Conservation (phyloP, 2,888 invertebrate genomes). For the Artemia sp. region DNA sequence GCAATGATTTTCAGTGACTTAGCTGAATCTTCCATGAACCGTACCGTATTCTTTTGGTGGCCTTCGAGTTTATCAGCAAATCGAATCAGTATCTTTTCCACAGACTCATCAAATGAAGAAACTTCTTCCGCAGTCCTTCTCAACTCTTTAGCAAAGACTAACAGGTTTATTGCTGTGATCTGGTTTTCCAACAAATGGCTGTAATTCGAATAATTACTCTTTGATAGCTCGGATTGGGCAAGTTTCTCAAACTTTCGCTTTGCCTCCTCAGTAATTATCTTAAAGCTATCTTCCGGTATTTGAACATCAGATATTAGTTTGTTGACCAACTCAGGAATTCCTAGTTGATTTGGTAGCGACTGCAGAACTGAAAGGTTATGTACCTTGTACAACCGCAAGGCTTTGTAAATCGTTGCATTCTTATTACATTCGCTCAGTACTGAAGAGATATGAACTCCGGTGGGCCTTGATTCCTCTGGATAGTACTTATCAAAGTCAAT, state of each 20-base stretch:
- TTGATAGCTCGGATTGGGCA: conserved; percentile 1
- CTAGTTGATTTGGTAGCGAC: conserved; percentile 5
- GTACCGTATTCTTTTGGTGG: not conserved
- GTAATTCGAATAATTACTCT: conserved; percentile 10
- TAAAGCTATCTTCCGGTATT: not conserved
- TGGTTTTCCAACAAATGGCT: conserved; percentile 11
- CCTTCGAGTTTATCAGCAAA: conserved; percentile 6
- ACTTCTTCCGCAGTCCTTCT: not conserved
- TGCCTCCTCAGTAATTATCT: not conserved
- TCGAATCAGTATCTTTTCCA: not conserved
- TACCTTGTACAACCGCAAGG: conserved; percentile 5
- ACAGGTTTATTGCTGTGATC: conserved; percentile 6
- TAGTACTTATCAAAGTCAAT: not conserved
- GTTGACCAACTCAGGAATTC: conserved; percentile 7
- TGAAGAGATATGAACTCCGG: not conserved
- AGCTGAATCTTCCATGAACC: not conserved
- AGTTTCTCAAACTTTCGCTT: not conserved
- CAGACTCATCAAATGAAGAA: not conserved
- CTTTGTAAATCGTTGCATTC: not conserved
- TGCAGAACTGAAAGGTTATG: conserved; percentile 14
- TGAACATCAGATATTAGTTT: conserved; percentile 3
- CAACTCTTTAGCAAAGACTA: not conserved
- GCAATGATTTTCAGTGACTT: not conserved
- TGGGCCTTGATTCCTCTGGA: not conserved
- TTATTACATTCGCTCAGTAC: not conserved